Base-by-base conservation (phyloP, 2,797 vertebrate species). In the Ceyx erithaca region DNA sequence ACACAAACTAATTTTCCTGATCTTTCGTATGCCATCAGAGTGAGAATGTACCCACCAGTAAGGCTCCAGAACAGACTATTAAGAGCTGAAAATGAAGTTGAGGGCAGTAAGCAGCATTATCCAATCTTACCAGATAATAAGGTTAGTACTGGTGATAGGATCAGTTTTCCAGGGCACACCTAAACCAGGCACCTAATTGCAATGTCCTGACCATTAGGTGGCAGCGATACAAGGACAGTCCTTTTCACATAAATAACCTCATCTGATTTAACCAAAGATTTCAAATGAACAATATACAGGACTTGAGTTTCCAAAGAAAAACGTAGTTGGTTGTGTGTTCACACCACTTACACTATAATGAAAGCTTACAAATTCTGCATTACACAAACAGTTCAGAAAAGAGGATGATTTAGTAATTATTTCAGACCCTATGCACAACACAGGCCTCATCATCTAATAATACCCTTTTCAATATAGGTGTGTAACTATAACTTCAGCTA, bases 1-100 rank as follows among this genome's bases (percentile, higher is more conserved):
- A 88, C 41, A 76, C 96, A 95, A 95, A 75, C 82, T 73, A 54
- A 54, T 84, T 66, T 88, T 91, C 67, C 76, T 85, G 73, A 59
- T 94, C 64, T 94, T 20, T 87, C 41, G 26, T 51, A 66, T 45
- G 52, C 49, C 26, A 68, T 33, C 70, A 67, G 80, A 85, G 51
- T 8, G 43, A 88, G 64, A 78, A 52, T 3, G 31, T 13, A 54
- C 48, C 71, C 30, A 59, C 4, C 22, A 83, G 28, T 21, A 63
- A 75, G 58, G 59, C 73, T 88, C 45, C 41, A 73, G 69, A 86
- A 79, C 37, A 58, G 20, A 66, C 18, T 64, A 5, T 9, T 30
- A 73, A 16, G 35, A 22, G 31, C 51, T 92, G 78, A 49, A 95
- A 91, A 83, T 11, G 21, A 87, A 73, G 46, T 8, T 35, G 48